Conservation (phyloP, 2,113 vertebrate species). For the Oryctolagus cuniculus region mOryCun1.1 NC_091432.1:107843001-107843500, state of each 20-base stretch:
- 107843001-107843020: slow-evolving; percentile 80
- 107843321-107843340: background rate
- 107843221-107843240: background rate
- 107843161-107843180: background rate
- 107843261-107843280: background rate
- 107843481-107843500: background rate
- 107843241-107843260: background rate
- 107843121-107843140: background rate
- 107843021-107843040: slow-evolving; percentile 76
- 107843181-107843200: background rate
- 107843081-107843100: slow-evolving; percentile 60
- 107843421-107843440: background rate
- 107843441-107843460: background rate
- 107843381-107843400: background rate
- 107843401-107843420: background rate
- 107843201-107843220: background rate
- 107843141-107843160: background rate
- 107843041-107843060: slow-evolving; percentile 81
- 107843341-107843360: background rate
- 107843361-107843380: background rate
- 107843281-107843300: background rate
- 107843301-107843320: background rate
- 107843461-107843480: background rate
- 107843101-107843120: slow-evolving; percentile 47
- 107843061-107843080: slow-evolving; percentile 75